Evolutionary conservation across 2,113 vertebrate species (phyloP).

Genomic region (Gopherus evgoodei): DNA sequence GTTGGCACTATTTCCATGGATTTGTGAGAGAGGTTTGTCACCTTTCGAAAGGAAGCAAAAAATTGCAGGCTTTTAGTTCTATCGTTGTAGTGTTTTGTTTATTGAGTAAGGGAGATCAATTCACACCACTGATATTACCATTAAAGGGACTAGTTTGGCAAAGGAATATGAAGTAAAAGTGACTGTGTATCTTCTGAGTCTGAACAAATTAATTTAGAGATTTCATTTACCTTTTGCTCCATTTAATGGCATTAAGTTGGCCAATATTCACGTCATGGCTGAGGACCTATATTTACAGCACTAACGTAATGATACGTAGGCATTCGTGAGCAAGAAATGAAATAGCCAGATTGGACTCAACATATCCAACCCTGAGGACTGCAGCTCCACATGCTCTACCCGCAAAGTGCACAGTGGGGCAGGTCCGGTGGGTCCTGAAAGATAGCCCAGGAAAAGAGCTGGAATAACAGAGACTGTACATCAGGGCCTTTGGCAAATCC

Average conservation of each 20-base stretch:
- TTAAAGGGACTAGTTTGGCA: neutral
- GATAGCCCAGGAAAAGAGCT: neutral
- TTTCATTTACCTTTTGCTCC: neutral
- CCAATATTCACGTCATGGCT: neutral
- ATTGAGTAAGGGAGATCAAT: neutral
- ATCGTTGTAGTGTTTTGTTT: neutral
- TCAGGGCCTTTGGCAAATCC: neutral
- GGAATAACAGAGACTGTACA: neutral
- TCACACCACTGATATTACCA: neutral
- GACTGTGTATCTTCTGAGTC: rapidly evolving
- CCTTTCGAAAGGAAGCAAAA: neutral
- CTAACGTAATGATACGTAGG: too few relatives aligned
- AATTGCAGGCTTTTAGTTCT: neutral
- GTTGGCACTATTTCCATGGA: neutral
- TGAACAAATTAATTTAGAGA: neutral
- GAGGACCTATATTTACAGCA: neutral
- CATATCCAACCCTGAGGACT: neutral
- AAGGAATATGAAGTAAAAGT: neutral
- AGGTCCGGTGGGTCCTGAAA: neutral
- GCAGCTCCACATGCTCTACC: too few relatives aligned
- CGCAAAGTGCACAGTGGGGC: too few relatives aligned
- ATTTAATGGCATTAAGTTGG: neutral
- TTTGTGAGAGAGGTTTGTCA: neutral
- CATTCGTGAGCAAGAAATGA: neutral
- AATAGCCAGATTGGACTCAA: neutral